Percentiles rank a stretch among this genome's conserved stretches.
Evolutionary conservation across 2,113 vertebrate species (phyloP).

Genomic region (Odontesthes bonariensis): DNA sequence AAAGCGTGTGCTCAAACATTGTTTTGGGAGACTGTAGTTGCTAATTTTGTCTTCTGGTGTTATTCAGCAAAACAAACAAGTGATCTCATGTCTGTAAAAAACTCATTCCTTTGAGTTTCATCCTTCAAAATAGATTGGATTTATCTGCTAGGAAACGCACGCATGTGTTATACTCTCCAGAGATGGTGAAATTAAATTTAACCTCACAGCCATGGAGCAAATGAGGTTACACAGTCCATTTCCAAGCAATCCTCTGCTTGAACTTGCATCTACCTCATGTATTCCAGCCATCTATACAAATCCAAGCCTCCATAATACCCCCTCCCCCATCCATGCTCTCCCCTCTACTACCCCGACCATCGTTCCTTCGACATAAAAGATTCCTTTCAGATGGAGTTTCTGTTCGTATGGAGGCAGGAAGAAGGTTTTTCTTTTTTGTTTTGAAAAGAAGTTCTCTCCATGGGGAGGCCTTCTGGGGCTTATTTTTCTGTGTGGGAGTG

Average conservation of each 20-base stretch:
- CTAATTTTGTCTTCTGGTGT: not conserved
- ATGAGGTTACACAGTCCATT: constrained; percentile 22
- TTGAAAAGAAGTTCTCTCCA: constrained; percentile 33
- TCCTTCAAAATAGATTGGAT: not conserved
- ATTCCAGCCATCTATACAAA: constrained; percentile 69
- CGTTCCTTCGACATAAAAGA: constrained; percentile 76
- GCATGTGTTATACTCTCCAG: constrained; percentile 1
- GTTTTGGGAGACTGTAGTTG: no score
- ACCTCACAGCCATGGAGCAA: not conserved
- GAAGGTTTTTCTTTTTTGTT: constrained; percentile 53
- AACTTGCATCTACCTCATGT: constrained; percentile 71
- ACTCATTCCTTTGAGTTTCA: not conserved
- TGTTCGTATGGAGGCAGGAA: constrained; percentile 78
- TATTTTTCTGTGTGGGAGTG: constrained; percentile 82
- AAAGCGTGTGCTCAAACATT: no score
- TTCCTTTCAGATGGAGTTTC: constrained; percentile 78
- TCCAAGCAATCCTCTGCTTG: constrained; percentile 68
- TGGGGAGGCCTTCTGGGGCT: constrained; percentile 76
- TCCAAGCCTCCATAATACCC: constrained; percentile 40
- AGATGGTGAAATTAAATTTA: not conserved
- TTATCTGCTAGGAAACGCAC: not conserved
- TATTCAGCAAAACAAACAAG: not conserved
- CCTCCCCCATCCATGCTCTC: constrained; percentile 69
- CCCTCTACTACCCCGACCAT: constrained; percentile 64
- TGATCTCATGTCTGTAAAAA: not conserved